phyloP scores from a whole-genome alignment of 2,113 vertebrate species.

The Serinus canaria region DNA sequence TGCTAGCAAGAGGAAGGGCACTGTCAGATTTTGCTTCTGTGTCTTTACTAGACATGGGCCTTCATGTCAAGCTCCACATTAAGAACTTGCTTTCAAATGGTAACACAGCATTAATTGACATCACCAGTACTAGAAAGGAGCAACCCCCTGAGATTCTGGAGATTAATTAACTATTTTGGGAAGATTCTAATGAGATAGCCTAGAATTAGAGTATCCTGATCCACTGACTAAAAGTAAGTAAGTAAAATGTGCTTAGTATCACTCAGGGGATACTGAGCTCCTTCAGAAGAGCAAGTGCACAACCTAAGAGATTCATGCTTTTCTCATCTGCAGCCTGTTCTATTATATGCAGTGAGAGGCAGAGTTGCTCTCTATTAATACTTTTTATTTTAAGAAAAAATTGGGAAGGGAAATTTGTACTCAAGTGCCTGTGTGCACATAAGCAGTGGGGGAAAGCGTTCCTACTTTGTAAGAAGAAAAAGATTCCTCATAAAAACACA shows the following conservation, averaged over 20 bases:
- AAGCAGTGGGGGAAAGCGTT: neutral
- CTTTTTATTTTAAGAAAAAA: neutral
- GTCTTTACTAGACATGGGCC: constrained; percentile 48
- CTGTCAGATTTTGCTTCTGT: constrained; percentile 60
- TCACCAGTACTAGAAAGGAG: constrained; percentile 24
- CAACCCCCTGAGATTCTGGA: neutral
- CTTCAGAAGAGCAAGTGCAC: neutral
- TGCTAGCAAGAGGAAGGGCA: constrained; percentile 65
- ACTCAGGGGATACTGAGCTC: neutral
- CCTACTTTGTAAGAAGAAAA: neutral
- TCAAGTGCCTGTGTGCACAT: neutral
- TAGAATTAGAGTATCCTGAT: neutral
- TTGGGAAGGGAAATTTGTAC: neutral
- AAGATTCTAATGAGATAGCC: neutral
- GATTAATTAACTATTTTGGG: neutral
- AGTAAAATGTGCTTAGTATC: neutral
- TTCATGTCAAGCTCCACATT: constrained; percentile 48
- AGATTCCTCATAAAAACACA: neutral
- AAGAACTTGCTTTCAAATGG: constrained; percentile 46
- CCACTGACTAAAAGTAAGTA: neutral
- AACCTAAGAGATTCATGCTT: neutral
- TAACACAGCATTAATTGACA: constrained; percentile 52
- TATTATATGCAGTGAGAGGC: neutral
- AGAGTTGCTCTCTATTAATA: neutral
- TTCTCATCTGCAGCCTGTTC: neutral